Conservation (phyloP, 2,113 vertebrate species). For the Sminthopsis crassicaudata region DNA sequence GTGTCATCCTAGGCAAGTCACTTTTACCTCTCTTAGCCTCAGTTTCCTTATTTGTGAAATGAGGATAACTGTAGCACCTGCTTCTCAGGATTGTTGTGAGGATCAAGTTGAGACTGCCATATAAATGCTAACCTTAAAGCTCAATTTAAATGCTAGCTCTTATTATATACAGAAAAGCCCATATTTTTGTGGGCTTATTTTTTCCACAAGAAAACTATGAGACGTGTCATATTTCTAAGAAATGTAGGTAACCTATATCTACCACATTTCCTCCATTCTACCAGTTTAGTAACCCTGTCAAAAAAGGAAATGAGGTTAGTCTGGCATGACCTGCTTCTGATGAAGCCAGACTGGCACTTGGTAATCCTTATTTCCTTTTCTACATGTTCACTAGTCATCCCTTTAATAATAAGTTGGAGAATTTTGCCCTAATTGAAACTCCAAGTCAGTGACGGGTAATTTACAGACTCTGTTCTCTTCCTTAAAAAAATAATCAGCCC, state of each 20-base stretch:
- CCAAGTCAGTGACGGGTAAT: neutral
- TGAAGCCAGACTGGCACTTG: neutral
- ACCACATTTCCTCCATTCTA: neutral
- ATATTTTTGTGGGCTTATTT: neutral
- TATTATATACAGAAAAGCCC: neutral
- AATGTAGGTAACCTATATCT: conserved; percentile 6
- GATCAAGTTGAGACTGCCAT: neutral
- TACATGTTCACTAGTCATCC: neutral
- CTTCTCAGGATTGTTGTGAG: neutral
- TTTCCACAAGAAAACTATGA: neutral
- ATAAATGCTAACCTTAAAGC: neutral
- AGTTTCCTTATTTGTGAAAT: neutral
- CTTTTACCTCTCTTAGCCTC: neutral
- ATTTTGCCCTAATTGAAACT: neutral
- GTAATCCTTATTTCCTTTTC: neutral
- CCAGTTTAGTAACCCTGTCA: conserved; percentile 1
- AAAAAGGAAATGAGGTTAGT: neutral
- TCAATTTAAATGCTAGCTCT: neutral
- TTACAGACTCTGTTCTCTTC: neutral
- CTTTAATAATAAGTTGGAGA: neutral
- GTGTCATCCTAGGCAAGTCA: neutral
- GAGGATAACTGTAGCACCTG: neutral
- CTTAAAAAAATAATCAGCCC: neutral
- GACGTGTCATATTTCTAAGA: neutral
- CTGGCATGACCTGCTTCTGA: neutral